Evolutionary conservation across 2,113 vertebrate species (phyloP).

Genomic region (Notothenia coriiceps): DNA sequence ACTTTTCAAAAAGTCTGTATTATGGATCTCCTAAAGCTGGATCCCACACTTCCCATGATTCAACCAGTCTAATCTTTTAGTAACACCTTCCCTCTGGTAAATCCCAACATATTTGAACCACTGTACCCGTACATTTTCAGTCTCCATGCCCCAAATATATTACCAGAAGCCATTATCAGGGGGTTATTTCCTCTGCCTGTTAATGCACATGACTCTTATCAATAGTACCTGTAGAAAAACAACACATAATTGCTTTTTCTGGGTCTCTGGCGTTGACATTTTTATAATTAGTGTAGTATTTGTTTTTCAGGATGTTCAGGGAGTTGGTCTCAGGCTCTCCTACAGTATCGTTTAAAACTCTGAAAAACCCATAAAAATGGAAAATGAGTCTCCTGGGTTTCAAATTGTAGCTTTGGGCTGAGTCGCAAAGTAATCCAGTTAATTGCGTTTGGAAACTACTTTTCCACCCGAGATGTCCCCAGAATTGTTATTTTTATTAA

Average conservation of each 20-base stretch:
- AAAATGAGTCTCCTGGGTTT: neutral
- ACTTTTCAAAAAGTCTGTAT: no score
- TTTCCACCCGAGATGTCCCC: neutral
- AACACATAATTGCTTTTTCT: neutral
- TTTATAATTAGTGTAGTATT: no score
- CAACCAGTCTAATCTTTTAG: no score
- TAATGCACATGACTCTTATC: neutral
- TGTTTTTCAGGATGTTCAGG: neutral
- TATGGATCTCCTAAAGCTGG: no score
- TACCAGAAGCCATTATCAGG: no score
- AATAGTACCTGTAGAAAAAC: neutral
- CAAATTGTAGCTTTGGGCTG: neutral
- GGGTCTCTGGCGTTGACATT: no score
- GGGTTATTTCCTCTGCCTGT: no score
- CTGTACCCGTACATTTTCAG: no score
- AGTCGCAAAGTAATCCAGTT: conserved; percentile 7
- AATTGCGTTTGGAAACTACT: conserved; percentile 8
- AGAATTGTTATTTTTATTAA: neutral
- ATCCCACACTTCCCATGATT: no score
- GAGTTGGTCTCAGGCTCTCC: neutral
- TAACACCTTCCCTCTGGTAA: no score
- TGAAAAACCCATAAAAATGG: neutral
- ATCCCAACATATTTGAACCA: no score
- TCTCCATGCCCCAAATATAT: no score
- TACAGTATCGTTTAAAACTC: neutral